phyloP scores from a whole-genome alignment of 2,888 invertebrate genomes.

The Cheilosia vernalis region DNA sequence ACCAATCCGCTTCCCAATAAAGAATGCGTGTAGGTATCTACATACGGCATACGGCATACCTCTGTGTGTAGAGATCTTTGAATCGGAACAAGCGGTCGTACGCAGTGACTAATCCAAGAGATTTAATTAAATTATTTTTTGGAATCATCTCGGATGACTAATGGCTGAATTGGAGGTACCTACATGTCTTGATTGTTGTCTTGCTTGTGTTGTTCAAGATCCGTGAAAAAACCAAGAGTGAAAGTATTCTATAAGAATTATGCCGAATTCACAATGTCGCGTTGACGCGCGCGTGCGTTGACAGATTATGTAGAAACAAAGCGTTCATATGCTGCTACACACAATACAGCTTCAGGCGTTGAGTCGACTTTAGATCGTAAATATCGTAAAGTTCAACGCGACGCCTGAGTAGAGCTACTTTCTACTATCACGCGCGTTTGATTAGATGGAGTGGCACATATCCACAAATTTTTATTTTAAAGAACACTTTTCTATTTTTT shows the following conservation, averaged over 20 bases:
- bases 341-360: too few relatives aligned
- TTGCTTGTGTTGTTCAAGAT: conserved; percentile 4
- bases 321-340: too few relatives aligned
- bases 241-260: conserved; percentile 21
- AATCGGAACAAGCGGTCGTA: conserved; percentile 21
- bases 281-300: too few relatives aligned
- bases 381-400: too few relatives aligned
- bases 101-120: conserved; percentile 52
- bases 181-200: neutral
- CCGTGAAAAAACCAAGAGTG: conserved; percentile 10
- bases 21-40: neutral
- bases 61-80: conserved; percentile 8
- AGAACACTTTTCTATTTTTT: too few relatives aligned
- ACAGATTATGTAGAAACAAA: too few relatives aligned
- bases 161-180: neutral
- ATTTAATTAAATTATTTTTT: conserved; percentile 28
- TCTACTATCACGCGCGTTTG: too few relatives aligned
- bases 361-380: too few relatives aligned
- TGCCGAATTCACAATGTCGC: too few relatives aligned
- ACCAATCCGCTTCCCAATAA: conserved; percentile 32
- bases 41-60: neutral
- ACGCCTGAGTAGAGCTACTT: too few relatives aligned
- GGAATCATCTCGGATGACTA: conserved; percentile 38
- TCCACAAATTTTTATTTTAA: too few relatives aligned
- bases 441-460: too few relatives aligned